phyloP scores from a whole-genome alignment of 2,888 invertebrate species.

The Drosophila mayaguana region DNA sequence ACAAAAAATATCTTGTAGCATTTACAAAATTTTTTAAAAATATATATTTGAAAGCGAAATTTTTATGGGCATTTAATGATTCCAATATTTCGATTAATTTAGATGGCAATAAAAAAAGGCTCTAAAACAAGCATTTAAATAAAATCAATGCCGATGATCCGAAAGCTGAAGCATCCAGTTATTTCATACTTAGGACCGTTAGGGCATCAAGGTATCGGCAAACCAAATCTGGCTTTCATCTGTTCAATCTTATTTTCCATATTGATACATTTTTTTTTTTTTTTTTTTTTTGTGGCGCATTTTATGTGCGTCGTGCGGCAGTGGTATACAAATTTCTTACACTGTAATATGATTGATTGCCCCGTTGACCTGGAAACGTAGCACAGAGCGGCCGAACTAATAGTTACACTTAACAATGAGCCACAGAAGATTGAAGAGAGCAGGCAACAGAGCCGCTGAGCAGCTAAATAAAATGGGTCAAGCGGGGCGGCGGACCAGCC shows the following conservation, averaged over 20 bases:
- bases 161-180: too few relatives aligned
- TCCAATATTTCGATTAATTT: background rate
- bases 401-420: conserved; percentile 81
- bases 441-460: conserved; percentile 30
- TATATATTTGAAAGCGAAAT: background rate
- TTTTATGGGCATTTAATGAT: background rate
- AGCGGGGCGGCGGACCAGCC: conserved; percentile 71
- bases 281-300: conserved; percentile 14
- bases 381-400: conserved; percentile 67
- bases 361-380: conserved; percentile 81
- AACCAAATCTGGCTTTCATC: background rate
- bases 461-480: conserved; percentile 67
- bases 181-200: background rate
- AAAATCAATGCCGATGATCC: background rate
- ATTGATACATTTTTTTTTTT: conserved; percentile 53
- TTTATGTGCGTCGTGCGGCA: conserved; percentile 58
- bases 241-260: conserved; percentile 24
- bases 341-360: conserved; percentile 82
- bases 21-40: background rate
- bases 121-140: background rate
- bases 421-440: conserved; percentile 55
- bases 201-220: conserved; percentile 28
- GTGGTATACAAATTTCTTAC: conserved; percentile 75
- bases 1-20: background rate
- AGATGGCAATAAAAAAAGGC: background rate